Base-by-base conservation (phyloP, 2,888 invertebrate genomes). In the Protodeltote pygarga region DNA sequence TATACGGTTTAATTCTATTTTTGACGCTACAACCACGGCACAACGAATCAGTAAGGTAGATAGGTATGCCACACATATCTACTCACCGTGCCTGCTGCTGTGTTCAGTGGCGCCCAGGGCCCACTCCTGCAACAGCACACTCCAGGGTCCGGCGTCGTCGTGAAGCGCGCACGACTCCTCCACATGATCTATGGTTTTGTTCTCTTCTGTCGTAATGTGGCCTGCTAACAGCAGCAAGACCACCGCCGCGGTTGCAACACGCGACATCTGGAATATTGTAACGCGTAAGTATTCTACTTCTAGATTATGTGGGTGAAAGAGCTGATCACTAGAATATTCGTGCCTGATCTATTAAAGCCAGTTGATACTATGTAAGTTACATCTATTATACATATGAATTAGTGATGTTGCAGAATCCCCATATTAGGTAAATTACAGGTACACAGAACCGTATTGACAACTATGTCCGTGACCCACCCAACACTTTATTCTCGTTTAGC, bases 71-170 rank as follows among this genome's bases (percentile, higher is more conserved):
- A 10, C 6, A 10, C 20, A 39, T 5, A 11, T n/a, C 1, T 2
- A 34, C 66, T 48, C 34, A 85, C 91, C 92, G 13, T 89, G 88
- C 50, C 92, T 77, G 2, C 66, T 72, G 1, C 61, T 50, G 65
- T 83, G 79, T 23, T 79, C 76, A 9, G 77, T 80, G 9, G 88
- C 75, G 49, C 90, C 83, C 23, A 92, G 79, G 3, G 94, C 93
- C 93, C 95, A 95, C 68, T 95, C 93, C 83, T 94, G 94, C 29
- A 95, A 85, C 71, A 94, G 82, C 11, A 92, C 86, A 58, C 94
- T 92, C 94, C 95, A 95, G 32, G 93, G 90, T 0, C 92, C 93
- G 1, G 54, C 58, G 5, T 63, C 72, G 5, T 65, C 68, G 5
- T 55, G 24, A 5, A 75, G 58, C 5, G 35, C 60, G 40, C 75